Evolutionary conservation across 2,888 invertebrate species (phyloP).

Genomic region (Onchidella celtica): DNA sequence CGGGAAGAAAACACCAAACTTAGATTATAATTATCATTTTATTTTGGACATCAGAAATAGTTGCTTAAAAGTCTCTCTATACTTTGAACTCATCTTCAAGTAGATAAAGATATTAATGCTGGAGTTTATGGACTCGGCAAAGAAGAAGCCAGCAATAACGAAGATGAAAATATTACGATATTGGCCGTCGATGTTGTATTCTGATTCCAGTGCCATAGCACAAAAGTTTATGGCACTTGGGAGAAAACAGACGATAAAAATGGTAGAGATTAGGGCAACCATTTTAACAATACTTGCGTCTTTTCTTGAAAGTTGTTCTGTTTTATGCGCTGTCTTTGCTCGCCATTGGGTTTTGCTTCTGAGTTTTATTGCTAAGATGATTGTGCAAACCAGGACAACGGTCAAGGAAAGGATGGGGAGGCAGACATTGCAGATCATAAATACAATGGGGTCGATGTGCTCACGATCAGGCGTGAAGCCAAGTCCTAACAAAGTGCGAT

Average conservation of each 20-base stretch:
- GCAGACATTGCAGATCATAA: slow-evolving; percentile 1
- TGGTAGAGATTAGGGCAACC: too few relatives aligned
- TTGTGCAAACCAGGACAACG: slow-evolving; percentile 7
- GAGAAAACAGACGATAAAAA: too few relatives aligned
- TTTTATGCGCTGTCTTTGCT: background rate
- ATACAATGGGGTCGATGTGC: background rate
- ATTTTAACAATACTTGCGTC: too few relatives aligned
- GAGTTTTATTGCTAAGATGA: background rate
- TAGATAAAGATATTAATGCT: too few relatives aligned
- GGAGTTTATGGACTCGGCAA: slow-evolving; percentile 26
- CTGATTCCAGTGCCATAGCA: background rate
- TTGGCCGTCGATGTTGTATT: slow-evolving; percentile 2
- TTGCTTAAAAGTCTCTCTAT: too few relatives aligned
- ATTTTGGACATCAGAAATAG: too few relatives aligned
- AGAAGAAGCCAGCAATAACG: background rate
- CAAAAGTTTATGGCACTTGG: background rate
- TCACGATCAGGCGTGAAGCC: slow-evolving; percentile 16
- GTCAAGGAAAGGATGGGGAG: background rate
- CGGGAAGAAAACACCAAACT: too few relatives aligned
- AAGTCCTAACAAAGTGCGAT: slow-evolving; percentile 10
- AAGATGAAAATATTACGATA: slow-evolving; percentile 1
- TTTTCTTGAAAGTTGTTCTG: slow-evolving; percentile 9
- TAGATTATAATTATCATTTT: too few relatives aligned
- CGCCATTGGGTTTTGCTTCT: slow-evolving; percentile 26
- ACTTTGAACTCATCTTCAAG: too few relatives aligned